A percentile compares a stretch with the other conserved stretches of the same genome.
Evolutionary conservation across 2,888 invertebrate species (phyloP).

Genomic region (Cynaeus angustus): DNA sequence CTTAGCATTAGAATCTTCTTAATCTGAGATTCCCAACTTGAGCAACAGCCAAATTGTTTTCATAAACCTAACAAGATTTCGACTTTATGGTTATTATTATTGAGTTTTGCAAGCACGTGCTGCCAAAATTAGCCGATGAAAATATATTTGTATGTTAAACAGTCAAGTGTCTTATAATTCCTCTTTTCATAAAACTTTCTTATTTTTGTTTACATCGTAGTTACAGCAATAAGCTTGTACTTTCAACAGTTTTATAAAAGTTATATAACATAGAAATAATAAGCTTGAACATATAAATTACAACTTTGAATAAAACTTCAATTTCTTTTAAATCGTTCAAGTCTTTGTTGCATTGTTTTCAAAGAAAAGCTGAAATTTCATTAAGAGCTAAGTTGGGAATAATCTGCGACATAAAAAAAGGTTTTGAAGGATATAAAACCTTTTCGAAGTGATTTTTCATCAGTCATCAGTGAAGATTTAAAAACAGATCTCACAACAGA

Average conservation of each 20-base stretch:
- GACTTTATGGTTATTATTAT: conserved; percentile 26
- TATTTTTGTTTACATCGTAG: too few species aligned
- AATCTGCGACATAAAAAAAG: conserved; percentile 6
- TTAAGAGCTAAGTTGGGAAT: neutral
- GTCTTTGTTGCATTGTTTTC: neutral
- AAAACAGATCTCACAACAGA: conserved; percentile 28
- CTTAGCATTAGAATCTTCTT: too few species aligned
- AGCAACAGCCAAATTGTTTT: conserved; percentile 21
- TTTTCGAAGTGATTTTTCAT: conserved; percentile 30
- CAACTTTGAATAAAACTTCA: too few species aligned
- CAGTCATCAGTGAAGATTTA: conserved; percentile 26
- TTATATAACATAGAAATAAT: too few species aligned
- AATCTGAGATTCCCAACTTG: neutral
- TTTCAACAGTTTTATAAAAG: too few species aligned
- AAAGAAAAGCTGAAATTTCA: conserved; percentile 4
- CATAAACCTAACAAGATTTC: conserved; percentile 20
- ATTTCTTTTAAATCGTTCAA: neutral
- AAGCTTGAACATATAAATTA: too few species aligned
- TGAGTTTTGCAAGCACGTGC: conserved; percentile 22
- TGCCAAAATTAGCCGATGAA: conserved; percentile 32
- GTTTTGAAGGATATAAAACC: conserved; percentile 2
- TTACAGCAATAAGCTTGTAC: too few species aligned
- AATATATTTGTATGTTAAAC: conserved; percentile 19
- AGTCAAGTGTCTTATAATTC: neutral
- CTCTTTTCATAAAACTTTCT: conserved; percentile 12